Percentiles rank a stretch among this genome's conserved stretches.
Conservation (phyloP, 1,140 invertebrate species). For the Drosophila athabasca region DNA sequence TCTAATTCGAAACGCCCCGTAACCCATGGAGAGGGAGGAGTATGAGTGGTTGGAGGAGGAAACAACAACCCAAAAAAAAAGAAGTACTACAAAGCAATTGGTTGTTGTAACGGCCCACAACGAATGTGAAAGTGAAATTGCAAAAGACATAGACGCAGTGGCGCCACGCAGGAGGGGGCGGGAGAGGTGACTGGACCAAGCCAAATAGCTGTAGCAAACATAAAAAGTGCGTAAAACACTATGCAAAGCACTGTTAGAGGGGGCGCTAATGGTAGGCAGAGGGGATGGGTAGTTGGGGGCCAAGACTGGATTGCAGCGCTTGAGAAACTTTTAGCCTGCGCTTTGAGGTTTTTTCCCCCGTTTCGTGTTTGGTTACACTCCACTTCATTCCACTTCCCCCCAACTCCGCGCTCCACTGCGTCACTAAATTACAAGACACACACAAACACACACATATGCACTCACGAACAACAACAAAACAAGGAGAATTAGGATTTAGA, state of each 20-base stretch:
- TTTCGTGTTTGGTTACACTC: conserved; percentile 63
- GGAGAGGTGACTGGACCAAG: background rate
- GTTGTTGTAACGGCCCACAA: conserved; percentile 63
- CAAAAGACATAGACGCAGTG: conserved; percentile 30
- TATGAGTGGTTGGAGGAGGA: background rate
- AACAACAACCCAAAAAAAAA: conserved; percentile 23
- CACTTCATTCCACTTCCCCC: conserved; percentile 63
- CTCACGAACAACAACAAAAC: conserved; percentile 22
- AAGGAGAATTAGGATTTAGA: background rate
- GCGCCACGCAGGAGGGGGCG: conserved; percentile 1
- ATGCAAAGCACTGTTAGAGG: conserved; percentile 37
- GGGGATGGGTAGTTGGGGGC: background rate
- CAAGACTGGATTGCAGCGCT: conserved; percentile 51
- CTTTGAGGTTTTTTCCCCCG: conserved; percentile 49
- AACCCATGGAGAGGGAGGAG: conserved; percentile 14
- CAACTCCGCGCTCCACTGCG: conserved; percentile 72
- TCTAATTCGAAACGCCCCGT: conserved; percentile 62
- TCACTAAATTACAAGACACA: conserved; percentile 71
- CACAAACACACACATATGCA: conserved; percentile 20
- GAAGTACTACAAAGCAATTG: conserved; percentile 66
- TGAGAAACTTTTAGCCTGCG: conserved; percentile 66
- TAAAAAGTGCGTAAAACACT: conserved; percentile 49
- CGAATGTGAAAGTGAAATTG: conserved; percentile 78
- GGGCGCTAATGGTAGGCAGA: background rate
- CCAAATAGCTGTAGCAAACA: background rate